Evolutionary conservation across 2,888 invertebrate genomes (phyloP).

Genomic region (Trilocha varians): DNA sequence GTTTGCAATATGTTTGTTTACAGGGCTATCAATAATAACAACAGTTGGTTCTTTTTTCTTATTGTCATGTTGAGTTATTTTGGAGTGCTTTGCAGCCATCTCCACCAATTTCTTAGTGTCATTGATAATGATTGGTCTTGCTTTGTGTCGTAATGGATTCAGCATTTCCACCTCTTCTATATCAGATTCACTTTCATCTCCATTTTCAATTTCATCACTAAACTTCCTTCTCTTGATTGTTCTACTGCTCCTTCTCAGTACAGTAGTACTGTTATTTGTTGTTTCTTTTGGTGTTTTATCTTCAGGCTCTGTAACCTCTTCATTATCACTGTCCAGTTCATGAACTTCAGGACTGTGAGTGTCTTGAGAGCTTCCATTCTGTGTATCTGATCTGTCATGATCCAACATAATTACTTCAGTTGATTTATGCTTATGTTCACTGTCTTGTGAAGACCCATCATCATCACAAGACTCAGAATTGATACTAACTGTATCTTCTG

Average conservation of each 20-base stretch:
- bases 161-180: conserved; percentile 76
- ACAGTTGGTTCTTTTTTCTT: conserved; percentile 81
- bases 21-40: conserved; percentile 85
- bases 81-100: conserved; percentile 74
- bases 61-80: conserved; percentile 21
- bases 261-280: conserved; percentile 22
- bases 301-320: conserved; percentile 47
- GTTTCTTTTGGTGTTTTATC: conserved; percentile 17
- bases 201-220: conserved; percentile 66
- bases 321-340: conserved; percentile 62
- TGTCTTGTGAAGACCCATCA: conserved; percentile 36
- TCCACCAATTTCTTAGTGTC: conserved; percentile 81
- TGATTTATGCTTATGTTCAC: conserved; percentile 23
- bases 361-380: conserved; percentile 31
- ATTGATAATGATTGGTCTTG: conserved; percentile 75
- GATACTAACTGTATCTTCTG: conserved; percentile 51
- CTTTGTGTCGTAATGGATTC: conserved; percentile 62
- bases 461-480: conserved; percentile 40
- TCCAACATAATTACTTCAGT: conserved; percentile 36
- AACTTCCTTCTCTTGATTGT: conserved; percentile 70
- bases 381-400: conserved; percentile 27
- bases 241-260: conserved; percentile 46
- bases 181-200: conserved; percentile 75
- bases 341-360: conserved; percentile 44
- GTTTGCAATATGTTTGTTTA: conserved; percentile 74